Base-by-base conservation (phyloP, 1,140 invertebrate species). In the Sweltsa coloradensis region DNA sequence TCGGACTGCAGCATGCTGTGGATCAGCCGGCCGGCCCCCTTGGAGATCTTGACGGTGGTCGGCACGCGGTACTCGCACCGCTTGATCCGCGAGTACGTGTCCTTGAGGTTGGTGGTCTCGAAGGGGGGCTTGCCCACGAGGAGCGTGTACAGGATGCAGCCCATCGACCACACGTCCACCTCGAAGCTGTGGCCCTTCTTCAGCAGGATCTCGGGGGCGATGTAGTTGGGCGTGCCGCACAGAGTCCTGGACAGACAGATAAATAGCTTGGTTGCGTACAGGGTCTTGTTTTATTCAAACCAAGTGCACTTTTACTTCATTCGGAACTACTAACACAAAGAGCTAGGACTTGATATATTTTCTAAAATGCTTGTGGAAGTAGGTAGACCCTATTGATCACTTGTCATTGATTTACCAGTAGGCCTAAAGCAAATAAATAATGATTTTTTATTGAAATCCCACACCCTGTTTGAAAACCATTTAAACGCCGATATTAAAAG, bases 201-300 rank as follows among this genome's bases (percentile, higher is more conserved):
- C 19, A 79, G 85, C 42, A 98, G 66, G 49, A 97, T 92, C 67
- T 97, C 94, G 9, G 94, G 94, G 5, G 94, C 93, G 57, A 97
- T 97, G 57, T 98, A 98, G 64, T 98, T 97, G 4, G 94, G 93
- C n/a, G 94, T 97, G 11, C 93, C 94, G 65, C 94, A 97, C 18
- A 97, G 63, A 27, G 92, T 97, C 67, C 82, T 85, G 61, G 9
- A 44, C 47, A 52, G 44, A 45, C n/a, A n/a, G n/a, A n/a, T n/a
- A n/a, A n/a, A n/a, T n/a, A n/a, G n/a, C n/a, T n/a, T n/a, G n/a
- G n/a, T n/a, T n/a, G n/a, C n/a, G n/a, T n/a, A n/a, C n/a, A n/a
- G n/a, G n/a, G n/a, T n/a, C n/a, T n/a, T n/a, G n/a, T n/a, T n/a
- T n/a, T n/a, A n/a, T n/a, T n/a, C n/a, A n/a, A n/a, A n/a, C n/a